phyloP scores from a whole-genome alignment of 2,113 vertebrate genomes.

The Myocastor coypus region DNA sequence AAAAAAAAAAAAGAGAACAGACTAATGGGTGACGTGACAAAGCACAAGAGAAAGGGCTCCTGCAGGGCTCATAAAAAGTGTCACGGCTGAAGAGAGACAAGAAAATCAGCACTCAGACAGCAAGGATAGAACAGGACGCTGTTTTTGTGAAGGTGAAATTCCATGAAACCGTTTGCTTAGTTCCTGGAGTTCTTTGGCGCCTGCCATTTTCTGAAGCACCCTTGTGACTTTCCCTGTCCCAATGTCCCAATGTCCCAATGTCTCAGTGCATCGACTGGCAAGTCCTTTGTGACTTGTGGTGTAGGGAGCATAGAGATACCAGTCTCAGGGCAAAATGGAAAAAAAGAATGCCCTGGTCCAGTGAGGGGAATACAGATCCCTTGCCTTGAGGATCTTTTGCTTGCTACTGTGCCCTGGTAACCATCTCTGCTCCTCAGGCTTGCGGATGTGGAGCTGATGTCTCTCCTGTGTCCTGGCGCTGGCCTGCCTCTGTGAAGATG shows the following conservation, averaged over 20 bases:
- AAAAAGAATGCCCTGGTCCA: not conserved
- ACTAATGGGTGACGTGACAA: not conserved
- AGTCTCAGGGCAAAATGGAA: not conserved
- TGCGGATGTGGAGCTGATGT: rapidly evolving
- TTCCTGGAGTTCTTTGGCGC: not conserved
- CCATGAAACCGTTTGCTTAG: not conserved
- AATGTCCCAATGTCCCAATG: not conserved
- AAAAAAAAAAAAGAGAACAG: no score
- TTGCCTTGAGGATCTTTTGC: no score
- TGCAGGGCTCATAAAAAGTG: not conserved
- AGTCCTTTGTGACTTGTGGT: not conserved
- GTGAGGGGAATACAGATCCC: not conserved
- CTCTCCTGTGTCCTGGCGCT: not conserved
- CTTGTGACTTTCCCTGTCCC: not conserved
- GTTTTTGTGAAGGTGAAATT: not conserved
- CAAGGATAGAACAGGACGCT: no score
- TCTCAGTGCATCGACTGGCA: not conserved
- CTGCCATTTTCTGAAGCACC: not conserved
- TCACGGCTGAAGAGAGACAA: not conserved
- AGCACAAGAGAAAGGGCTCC: not conserved
- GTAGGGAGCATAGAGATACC: not conserved
- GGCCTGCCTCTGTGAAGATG: not conserved
- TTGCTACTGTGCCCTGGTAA: rapidly evolving
- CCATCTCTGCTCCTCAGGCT: rapidly evolving
- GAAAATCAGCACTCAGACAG: not conserved